phyloP scores from a whole-genome alignment of 2,113 vertebrate genomes.

The Azemiops feae region DNA sequence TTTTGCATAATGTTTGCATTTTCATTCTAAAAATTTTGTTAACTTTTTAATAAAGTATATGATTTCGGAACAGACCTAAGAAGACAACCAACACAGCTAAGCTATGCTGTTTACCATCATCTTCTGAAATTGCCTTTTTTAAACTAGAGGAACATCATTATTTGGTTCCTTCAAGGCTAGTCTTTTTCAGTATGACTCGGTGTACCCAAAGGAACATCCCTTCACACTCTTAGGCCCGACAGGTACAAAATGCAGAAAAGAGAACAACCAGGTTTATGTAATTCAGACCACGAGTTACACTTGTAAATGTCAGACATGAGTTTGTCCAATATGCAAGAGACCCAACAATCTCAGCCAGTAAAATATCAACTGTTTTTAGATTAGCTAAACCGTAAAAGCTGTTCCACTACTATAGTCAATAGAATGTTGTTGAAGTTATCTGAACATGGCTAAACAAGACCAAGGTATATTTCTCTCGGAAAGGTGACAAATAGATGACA shows the following conservation, averaged over 20 bases:
- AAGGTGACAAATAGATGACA: background rate
- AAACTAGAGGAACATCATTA: background rate
- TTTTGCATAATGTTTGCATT: background rate
- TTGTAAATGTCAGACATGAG: background rate
- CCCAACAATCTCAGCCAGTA: background rate
- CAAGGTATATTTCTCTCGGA: background rate
- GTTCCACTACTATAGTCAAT: background rate
- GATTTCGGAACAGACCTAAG: background rate
- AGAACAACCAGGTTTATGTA: background rate
- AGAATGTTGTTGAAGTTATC: background rate
- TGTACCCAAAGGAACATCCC: background rate
- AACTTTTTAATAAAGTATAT: background rate
- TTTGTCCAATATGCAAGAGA: background rate
- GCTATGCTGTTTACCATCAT: background rate
- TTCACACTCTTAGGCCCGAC: background rate
- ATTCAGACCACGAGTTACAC: background rate
- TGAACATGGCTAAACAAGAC: background rate
- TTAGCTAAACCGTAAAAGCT: background rate
- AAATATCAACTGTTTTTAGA: background rate
- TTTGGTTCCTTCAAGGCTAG: background rate
- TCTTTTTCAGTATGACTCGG: background rate
- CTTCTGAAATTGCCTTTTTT: background rate
- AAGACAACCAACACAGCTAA: background rate
- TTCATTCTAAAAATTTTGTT: background rate
- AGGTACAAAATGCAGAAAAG: background rate